Base-by-base conservation (phyloP, 2,888 invertebrate genomes). In the Scaptomyza parva region DNA sequence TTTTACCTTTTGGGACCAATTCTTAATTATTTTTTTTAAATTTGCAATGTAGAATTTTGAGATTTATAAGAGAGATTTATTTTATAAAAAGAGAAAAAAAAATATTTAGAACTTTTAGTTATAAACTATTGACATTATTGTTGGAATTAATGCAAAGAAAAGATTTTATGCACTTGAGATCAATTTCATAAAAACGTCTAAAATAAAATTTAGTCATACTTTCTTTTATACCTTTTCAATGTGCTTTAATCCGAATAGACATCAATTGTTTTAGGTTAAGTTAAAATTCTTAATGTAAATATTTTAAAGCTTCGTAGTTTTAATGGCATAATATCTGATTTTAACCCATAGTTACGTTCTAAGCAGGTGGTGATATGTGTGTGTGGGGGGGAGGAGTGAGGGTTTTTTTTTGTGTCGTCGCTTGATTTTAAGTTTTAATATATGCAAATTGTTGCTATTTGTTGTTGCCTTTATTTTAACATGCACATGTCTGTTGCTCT, bases 381-480 rank as follows among this genome's bases (percentile, higher is more conserved):
- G 8, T 14, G 14, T 35, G 12, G 17, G 17, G n/a, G n/a, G 35
- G 2, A 26, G 26, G 41, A 18, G 18, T 50, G 11, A 39, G 22
- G 6, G 20, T 5, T 9, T 43, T 52, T 43, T 41, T 51, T 48
- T 33, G 14, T 66, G 57, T 62, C 69, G 58, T 70, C 68, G 72
- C 54, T 66, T 73, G 75, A 79, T 74, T 81, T 79, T 73, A 89
- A 89, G 83, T 89, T 89, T 89, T 89, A 89, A 89, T 89, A 88
- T 89, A 89, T 89, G 89, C 89, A 89, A 89, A 89, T 89, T 88
- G 89, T 88, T 88, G 84, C 78, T 83, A 78, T 88, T 89, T 84
- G 86, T 68, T 79, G 44, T 22, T 55, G 39, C 48, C 54, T 35
- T 45, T 47, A 67, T 59, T 71, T 37, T 53, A 57, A 47, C 18